Percentiles rank a stretch among this genome's conserved stretches.
phyloP scores from a whole-genome alignment of 2,888 invertebrate species.

The Torymus auratus region DNA sequence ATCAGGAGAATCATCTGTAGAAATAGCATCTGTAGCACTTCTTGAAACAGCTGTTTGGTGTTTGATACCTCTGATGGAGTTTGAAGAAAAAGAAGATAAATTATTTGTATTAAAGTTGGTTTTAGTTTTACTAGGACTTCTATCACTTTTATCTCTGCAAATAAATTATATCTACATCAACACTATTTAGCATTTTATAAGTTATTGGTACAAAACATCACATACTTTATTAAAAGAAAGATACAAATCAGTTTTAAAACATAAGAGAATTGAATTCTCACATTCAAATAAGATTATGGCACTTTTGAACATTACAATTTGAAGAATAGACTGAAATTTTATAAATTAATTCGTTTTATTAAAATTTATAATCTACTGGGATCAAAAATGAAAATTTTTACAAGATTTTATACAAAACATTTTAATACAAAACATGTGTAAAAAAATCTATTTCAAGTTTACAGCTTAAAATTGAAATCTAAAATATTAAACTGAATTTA shows the following conservation, averaged over 20 bases:
- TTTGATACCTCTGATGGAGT: conserved; percentile 55
- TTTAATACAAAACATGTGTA: too few relatives aligned
- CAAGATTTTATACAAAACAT: too few relatives aligned
- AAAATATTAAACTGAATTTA: too few relatives aligned
- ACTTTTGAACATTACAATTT: conserved; percentile 30
- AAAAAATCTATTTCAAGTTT: too few relatives aligned
- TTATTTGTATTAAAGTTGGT: conserved; percentile 50
- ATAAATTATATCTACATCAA: conserved; percentile 52
- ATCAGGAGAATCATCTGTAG: conserved; percentile 29
- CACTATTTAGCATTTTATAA: conserved; percentile 24
- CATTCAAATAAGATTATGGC: not conserved
- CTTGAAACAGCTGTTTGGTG: conserved; percentile 57
- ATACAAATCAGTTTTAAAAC: conserved; percentile 8
- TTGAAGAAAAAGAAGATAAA: conserved; percentile 53
- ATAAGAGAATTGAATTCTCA: conserved; percentile 5
- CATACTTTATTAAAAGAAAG: conserved; percentile 18
- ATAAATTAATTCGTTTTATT: too few relatives aligned
- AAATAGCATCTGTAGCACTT: conserved; percentile 48
- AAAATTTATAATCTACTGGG: too few relatives aligned
- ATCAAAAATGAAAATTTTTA: too few relatives aligned
- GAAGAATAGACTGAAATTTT: too few relatives aligned
- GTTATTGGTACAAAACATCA: conserved; percentile 21
- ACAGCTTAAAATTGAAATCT: too few relatives aligned
- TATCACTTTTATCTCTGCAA: conserved; percentile 48
- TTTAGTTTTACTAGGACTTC: conserved; percentile 28